phyloP scores from a whole-genome alignment of 2,888 invertebrate species.

The Eilema sororculum region DNA sequence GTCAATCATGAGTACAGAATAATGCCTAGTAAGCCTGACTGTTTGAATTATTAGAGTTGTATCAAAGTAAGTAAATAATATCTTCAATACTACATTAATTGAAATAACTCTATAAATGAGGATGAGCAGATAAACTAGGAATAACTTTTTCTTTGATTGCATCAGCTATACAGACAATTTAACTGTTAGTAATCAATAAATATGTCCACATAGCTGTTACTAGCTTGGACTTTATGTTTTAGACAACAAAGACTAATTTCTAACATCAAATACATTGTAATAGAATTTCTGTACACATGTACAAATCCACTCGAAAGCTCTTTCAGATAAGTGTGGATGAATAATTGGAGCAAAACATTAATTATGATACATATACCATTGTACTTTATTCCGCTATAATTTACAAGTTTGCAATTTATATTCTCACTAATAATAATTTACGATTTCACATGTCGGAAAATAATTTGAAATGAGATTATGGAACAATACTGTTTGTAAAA shows the following conservation, averaged over 20 bases:
- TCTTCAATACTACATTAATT: neutral
- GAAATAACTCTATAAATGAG: neutral
- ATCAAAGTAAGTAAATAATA: neutral
- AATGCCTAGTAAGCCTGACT: neutral
- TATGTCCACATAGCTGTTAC: neutral
- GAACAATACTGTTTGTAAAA: conserved; percentile 12
- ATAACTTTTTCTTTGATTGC: neutral
- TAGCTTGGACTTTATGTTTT: neutral
- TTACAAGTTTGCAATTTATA: conserved; percentile 30
- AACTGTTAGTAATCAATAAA: neutral
- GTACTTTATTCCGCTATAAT: conserved; percentile 14
- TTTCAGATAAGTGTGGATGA: conserved; percentile 9
- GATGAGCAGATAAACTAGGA: neutral
- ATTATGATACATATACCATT: conserved; percentile 24
- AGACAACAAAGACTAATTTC: neutral
- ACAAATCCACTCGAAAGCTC: neutral
- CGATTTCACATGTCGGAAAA: conserved; percentile 13
- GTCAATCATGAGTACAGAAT: neutral
- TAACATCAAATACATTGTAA: neutral
- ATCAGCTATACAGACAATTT: neutral
- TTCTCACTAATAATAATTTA: conserved; percentile 9
- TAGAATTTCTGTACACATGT: neutral
- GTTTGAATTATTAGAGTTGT: neutral
- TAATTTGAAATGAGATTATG: conserved; percentile 28
- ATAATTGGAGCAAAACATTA: conserved; percentile 26